Conservation (phyloP, 2,797 vertebrate genomes). For the Eurystomus glaucurus region DNA sequence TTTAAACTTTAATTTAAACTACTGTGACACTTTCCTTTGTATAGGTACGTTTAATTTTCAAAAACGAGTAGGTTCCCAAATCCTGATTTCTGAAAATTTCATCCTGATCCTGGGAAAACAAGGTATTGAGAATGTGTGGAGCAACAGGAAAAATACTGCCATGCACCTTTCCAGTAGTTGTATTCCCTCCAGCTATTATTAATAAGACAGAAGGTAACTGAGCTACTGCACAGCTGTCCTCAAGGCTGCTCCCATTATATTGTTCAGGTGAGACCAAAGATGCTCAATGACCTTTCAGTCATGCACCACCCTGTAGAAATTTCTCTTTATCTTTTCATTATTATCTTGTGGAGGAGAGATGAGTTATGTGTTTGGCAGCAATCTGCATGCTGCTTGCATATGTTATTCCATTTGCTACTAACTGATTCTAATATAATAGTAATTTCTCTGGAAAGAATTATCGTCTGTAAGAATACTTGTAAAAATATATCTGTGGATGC, state of each 20-base stretch:
- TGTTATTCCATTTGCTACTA: background rate
- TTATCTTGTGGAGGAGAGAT: background rate
- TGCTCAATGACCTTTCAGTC: background rate
- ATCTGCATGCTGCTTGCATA: background rate
- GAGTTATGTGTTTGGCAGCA: background rate
- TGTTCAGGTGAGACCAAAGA: background rate
- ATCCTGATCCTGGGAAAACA: background rate
- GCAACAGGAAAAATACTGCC: background rate
- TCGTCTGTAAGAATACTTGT: background rate
- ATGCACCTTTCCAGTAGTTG: background rate
- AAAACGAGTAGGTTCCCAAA: fast-evolving
- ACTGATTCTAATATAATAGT: background rate
- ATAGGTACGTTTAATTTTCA: background rate
- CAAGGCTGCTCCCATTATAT: background rate
- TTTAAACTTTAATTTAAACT: background rate
- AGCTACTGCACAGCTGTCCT: background rate
- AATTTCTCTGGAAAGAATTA: background rate
- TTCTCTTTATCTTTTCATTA: background rate
- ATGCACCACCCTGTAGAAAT: background rate
- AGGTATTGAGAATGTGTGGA: fast-evolving
- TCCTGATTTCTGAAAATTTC: background rate
- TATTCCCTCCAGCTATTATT: background rate
- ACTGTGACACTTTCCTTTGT: background rate
- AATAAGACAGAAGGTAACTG: background rate
- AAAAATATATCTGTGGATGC: background rate